Percentiles rank a stretch among this genome's conserved stretches.
phyloP scores from a whole-genome alignment of 2,113 vertebrate species.

The Lutjanus erythropterus region DNA sequence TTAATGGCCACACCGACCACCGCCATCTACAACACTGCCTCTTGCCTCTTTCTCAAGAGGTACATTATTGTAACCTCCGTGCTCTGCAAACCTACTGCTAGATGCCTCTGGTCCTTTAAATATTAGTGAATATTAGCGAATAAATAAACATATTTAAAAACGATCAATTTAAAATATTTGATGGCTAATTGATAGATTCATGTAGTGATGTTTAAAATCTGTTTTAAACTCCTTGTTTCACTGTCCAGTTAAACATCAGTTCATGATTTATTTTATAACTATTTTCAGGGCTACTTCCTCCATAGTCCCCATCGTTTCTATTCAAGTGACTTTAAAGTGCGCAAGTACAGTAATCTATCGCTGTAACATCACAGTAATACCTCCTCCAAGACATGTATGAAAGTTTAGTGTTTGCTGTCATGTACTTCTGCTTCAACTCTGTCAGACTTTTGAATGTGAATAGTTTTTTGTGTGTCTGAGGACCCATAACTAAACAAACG shows the following conservation, averaged over 20 bases:
- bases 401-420: constrained; percentile 53
- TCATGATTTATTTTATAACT: neutral
- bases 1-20: too few relatives aligned
- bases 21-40: too few relatives aligned
- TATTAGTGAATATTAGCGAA: neutral
- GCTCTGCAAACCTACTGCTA: neutral
- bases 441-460: constrained; percentile 64
- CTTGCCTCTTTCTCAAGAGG: too few relatives aligned
- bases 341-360: constrained; percentile 19
- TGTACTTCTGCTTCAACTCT: constrained; percentile 39
- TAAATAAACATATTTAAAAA: neutral
- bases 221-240: neutral
- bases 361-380: constrained; percentile 22
- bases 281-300: constrained; percentile 17
- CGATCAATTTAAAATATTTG: neutral
- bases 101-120: neutral
- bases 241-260: constrained; percentile 5
- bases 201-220: neutral
- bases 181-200: neutral
- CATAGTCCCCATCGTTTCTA: constrained; percentile 2
- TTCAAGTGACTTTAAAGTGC: constrained; percentile 53
- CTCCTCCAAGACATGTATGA: constrained; percentile 28
- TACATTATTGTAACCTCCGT: too few relatives aligned
- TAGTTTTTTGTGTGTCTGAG: constrained; percentile 32
- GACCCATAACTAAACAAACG: constrained; percentile 33